Base-by-base conservation (phyloP, 2,113 vertebrate species). In the Stictonetta naevosa region DNA sequence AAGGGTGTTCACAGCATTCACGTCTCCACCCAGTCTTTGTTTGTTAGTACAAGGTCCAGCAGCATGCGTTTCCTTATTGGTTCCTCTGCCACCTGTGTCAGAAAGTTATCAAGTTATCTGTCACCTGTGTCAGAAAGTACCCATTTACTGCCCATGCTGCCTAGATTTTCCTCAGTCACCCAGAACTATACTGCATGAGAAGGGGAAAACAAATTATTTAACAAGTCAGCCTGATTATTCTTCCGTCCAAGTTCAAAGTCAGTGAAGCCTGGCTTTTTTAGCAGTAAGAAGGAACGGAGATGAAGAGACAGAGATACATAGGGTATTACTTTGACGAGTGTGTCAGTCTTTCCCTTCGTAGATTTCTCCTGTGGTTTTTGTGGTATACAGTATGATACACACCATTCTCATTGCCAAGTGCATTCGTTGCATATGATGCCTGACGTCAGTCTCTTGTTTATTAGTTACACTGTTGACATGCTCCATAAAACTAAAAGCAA, bases 361-460 rank as follows among this genome's bases (percentile, higher is more conserved):
- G 52, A 59, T 75, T 92, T 91, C 92, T 92, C 33, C 69, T 92
- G 95, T 92, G 92, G 78, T 86, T 97, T 97, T 94, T 90, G 92
- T 90, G 95, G 93, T 92, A 75, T 78, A 86, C 86, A 86, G 11
- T 82, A 68, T n/a, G 83, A 96, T 93, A 92, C 60, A 93, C 94
- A 94, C 76, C 56, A 86, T 86, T 88, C 80, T 92, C 69, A 60
- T 68, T 72, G 90, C 72, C 71, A 60, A 96, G 80, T 86, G 68
- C 55, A 52, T 90, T 86, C 42, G 59, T 69, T 84, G 86, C 22
- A 67, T 94, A 77, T 81, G 77, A 80, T 92, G 88, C 55, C 94
- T 97, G 90, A 90, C 67, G 64, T 90, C 76, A 81, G 74, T 52
- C 86, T 82, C 80, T 60, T 95, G 91, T 95, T 97, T 94, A 91